A percentile compares a stretch with the other conserved stretches of the same genome.
Evolutionary conservation across 2,113 vertebrate species (phyloP).

Genomic region (Cairina moschata): DNA sequence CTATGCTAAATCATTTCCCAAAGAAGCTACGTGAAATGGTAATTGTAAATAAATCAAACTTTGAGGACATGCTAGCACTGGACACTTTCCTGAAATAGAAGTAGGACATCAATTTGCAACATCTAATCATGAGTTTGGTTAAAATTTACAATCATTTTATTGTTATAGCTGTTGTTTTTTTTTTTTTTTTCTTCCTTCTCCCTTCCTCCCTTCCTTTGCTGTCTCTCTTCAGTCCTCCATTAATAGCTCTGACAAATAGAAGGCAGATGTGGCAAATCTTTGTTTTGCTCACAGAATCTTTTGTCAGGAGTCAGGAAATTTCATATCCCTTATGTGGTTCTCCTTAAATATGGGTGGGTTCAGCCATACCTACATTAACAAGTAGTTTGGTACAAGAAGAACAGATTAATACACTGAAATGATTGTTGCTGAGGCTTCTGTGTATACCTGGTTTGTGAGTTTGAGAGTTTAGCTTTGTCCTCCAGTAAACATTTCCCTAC

Average conservation of each 20-base stretch:
- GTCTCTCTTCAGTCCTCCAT: background rate
- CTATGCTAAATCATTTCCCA: background rate
- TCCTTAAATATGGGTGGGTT: background rate
- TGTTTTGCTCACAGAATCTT: background rate
- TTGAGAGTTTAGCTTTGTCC: background rate
- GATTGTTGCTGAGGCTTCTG: background rate
- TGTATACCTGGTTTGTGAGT: background rate
- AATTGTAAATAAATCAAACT: background rate
- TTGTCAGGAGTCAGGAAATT: background rate
- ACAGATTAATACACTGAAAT: background rate
- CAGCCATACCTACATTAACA: background rate
- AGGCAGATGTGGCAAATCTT: background rate
- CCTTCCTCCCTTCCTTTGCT: background rate
- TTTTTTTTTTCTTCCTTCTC: background rate
- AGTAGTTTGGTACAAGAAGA: background rate
- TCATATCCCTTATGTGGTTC: background rate
- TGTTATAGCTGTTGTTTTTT: background rate
- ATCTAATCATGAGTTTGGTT: background rate
- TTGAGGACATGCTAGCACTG: background rate
- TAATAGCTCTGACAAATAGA: background rate
- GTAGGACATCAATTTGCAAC: background rate
- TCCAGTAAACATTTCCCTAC: background rate
- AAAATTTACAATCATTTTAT: background rate
- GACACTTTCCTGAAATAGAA: background rate
- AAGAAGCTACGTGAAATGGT: background rate